Base-by-base conservation (phyloP, 2,888 invertebrate species). In the Carterocephalus palaemon region DNA sequence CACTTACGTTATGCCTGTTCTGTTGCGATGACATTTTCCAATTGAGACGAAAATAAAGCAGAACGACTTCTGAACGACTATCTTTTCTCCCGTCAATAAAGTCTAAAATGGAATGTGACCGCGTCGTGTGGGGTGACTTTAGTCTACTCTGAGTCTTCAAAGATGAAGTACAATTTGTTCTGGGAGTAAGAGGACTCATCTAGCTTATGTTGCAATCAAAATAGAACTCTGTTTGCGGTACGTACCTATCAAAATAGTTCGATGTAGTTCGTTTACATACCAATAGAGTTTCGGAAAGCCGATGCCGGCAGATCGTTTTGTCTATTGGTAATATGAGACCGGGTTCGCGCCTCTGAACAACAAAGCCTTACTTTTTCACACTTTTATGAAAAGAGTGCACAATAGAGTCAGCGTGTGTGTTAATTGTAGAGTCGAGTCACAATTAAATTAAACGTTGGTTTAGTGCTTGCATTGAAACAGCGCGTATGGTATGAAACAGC, bases 1-100 rank as follows among this genome's bases (percentile, higher is more conserved):
- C 84, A 81, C 84, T 84, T 83, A 80, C 78, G 74, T 84, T 83
- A 80, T 77, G 74, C 72, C 72, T 77, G 75, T 78, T 79, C 75
- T 80, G 75, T 75, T 68, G 70, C 75, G 71, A 75, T 83, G 82
- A 81, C 77, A 80, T 84, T 82, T 80, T 72, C 75, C 79, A 70
- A 76, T 79, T 73, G 65, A 69, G 73, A 62, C 64, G 58, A 63
- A 71, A 76, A 67, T 60, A 57, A 62, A 69, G 54, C 36, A 47
- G 61, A 68, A 54, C 39, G 47, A 58, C 47, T 52, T 52, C 48
- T 32, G 53, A 75, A 75, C 55, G 56, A 59, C 51, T 46, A 49
- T 61, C 67, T 63, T 54, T 53, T 15, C 38, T 17, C 47, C 33
- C 42, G 48, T 47, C 20, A 56, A 72, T 79, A 83, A 64, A 72